Evolutionary conservation across 2,888 invertebrate genomes (phyloP).

Genomic region (Dynastes hyllus): DNA sequence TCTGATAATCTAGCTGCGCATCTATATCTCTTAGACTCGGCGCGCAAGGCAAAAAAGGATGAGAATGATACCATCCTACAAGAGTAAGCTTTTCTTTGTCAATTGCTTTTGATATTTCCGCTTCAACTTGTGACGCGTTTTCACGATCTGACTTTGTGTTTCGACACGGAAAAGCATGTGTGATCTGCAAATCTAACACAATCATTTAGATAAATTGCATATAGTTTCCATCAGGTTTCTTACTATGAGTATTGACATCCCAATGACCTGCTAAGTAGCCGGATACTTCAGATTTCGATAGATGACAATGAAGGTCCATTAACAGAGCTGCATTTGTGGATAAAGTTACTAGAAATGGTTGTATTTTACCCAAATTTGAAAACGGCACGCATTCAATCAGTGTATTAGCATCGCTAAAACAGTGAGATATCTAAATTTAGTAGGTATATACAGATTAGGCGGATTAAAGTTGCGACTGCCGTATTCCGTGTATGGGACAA

Average conservation of each 20-base stretch:
- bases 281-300: slow-evolving; percentile 94
- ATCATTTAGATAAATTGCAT: slow-evolving; percentile 60
- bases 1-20: slow-evolving; percentile 94
- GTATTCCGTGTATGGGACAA: no score
- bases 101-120: slow-evolving; percentile 88
- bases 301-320: slow-evolving; percentile 94
- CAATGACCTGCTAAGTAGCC: slow-evolving; percentile 97
- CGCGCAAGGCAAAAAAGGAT: slow-evolving; percentile 90
- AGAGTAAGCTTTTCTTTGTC: slow-evolving; percentile 86
- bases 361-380: slow-evolving; percentile 89
- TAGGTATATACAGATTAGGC: no score
- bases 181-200: slow-evolving; percentile 84
- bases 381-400: slow-evolving; percentile 93
- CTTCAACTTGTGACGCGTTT: slow-evolving; percentile 84
- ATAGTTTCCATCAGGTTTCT: slow-evolving; percentile 68
- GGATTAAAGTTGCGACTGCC: no score
- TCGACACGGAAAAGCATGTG: slow-evolving; percentile 91
- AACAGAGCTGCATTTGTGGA: slow-evolving; percentile 90
- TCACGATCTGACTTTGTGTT: slow-evolving; percentile 86
- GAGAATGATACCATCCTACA: slow-evolving; percentile 97
- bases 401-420: slow-evolving; percentile 87
- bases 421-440: neutral
- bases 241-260: slow-evolving; percentile 96
- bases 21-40: slow-evolving; percentile 93
- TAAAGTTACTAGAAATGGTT: slow-evolving; percentile 92